A percentile compares a stretch with the other conserved stretches of the same genome.
Conservation (phyloP, 2,113 vertebrate species). For the Sphaerodactylus townsendi region DNA sequence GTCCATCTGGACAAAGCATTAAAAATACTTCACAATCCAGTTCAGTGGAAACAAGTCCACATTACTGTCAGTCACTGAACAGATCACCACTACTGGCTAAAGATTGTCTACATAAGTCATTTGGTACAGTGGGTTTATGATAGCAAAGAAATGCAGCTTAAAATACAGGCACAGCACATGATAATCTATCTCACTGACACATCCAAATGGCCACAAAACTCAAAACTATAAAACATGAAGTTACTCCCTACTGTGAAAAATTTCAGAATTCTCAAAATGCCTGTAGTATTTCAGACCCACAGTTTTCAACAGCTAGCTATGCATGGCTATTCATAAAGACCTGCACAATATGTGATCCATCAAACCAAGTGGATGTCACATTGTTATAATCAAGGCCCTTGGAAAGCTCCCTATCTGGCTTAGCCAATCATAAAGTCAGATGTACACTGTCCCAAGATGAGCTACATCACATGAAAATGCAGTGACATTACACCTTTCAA, state of each 20-base stretch:
- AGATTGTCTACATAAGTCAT: constrained; percentile 59
- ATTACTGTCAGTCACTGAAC: constrained; percentile 25
- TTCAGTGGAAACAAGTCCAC: constrained; percentile 24
- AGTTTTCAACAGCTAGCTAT: neutral
- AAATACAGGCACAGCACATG: neutral
- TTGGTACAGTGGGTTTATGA: constrained; percentile 56
- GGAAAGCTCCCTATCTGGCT: too few relatives aligned
- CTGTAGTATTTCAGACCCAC: neutral
- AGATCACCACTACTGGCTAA: constrained; percentile 10
- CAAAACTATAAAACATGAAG: constrained; percentile 11
- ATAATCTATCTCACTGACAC: constrained; percentile 9
- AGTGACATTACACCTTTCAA: constrained; percentile 50
- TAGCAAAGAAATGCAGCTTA: constrained; percentile 12
- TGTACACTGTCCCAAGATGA: neutral
- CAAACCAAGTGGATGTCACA: neutral
- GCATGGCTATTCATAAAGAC: neutral
- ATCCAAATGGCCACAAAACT: constrained; percentile 9
- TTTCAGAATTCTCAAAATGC: neutral
- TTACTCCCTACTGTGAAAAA: neutral
- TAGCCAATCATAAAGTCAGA: neutral
- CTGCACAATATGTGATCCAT: neutral
- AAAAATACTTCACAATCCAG: constrained; percentile 17
- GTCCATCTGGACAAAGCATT: constrained; percentile 1
- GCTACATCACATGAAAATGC: neutral
- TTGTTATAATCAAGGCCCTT: neutral